Conservation (phyloP, 2,888 invertebrate genomes). For the Cryptus viduatorius region DNA sequence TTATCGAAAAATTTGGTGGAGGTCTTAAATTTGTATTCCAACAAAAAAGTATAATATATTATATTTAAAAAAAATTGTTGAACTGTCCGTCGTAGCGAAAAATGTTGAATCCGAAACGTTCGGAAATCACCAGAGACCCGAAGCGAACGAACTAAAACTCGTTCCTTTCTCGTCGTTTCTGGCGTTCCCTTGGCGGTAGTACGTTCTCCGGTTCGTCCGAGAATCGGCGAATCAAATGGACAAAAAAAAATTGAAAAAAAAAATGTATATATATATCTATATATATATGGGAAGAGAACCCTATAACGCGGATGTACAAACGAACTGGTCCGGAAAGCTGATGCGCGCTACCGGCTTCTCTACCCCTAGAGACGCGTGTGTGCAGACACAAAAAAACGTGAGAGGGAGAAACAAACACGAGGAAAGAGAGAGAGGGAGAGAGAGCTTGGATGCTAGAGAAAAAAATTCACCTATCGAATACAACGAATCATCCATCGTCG, state of each 20-base stretch:
- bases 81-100: not conserved
- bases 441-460: constrained; percentile 7
- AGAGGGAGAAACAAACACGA: not conserved
- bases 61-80: not conserved
- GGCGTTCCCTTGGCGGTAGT: constrained; percentile 33
- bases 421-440: not conserved
- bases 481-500: constrained; percentile 28
- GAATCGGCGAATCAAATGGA: constrained; percentile 42
- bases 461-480: constrained; percentile 29
- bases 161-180: constrained; percentile 24
- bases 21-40: too few relatives aligned
- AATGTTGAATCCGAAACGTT: constrained; percentile 1
- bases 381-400: constrained; percentile 8
- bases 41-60: not conserved
- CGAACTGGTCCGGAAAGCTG: constrained; percentile 40
- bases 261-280: not conserved
- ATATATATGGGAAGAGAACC: constrained; percentile 14
- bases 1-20: not conserved
- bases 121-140: constrained; percentile 30
- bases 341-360: not conserved
- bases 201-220: constrained; percentile 38
- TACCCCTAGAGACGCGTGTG: constrained; percentile 45
- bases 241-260: constrained; percentile 11
- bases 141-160: constrained; percentile 26
- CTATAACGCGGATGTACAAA: constrained; percentile 39